Evolutionary conservation across 2,113 vertebrate species (phyloP).

Genomic region (Mohoua ochrocephala): DNA sequence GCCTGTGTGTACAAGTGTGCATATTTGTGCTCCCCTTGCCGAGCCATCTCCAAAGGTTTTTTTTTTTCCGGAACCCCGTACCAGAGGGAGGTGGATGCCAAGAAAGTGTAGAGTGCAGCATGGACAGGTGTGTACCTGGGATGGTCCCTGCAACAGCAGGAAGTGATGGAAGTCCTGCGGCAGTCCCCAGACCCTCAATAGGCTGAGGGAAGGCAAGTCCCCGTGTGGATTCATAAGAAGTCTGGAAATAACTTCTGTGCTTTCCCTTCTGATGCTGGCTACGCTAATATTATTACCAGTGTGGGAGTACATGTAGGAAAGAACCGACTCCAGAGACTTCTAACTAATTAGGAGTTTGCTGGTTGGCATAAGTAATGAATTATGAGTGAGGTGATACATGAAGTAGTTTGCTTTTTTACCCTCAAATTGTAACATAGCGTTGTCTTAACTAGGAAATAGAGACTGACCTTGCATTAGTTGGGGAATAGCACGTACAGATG

Average conservation of each 20-base stretch:
- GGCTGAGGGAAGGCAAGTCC: not conserved
- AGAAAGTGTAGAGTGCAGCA: not conserved
- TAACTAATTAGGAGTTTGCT: not conserved
- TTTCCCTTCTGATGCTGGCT: not conserved
- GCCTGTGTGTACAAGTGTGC: not conserved
- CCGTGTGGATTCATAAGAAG: not conserved
- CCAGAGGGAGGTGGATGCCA: not conserved
- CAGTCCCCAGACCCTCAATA: not conserved
- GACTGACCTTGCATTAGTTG: not conserved
- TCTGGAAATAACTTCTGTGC: not conserved
- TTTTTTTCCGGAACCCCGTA: accelerated
- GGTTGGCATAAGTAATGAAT: not conserved
- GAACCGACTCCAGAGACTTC: not conserved
- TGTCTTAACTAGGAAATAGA: not conserved
- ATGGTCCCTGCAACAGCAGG: not conserved
- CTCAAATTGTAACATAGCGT: not conserved
- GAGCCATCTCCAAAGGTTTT: not conserved
- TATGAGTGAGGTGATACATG: not conserved
- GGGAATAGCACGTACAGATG: not conserved
- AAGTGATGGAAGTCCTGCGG: accelerated
- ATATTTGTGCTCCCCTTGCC: not conserved
- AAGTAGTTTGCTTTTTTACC: not conserved
- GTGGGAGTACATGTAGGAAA: not conserved
- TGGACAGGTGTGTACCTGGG: accelerated
- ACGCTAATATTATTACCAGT: not conserved